Evolutionary conservation across 2,888 invertebrate species (phyloP), one percentile per base, ranked within the genome.

Genomic region (Andrena minutula): DNA sequence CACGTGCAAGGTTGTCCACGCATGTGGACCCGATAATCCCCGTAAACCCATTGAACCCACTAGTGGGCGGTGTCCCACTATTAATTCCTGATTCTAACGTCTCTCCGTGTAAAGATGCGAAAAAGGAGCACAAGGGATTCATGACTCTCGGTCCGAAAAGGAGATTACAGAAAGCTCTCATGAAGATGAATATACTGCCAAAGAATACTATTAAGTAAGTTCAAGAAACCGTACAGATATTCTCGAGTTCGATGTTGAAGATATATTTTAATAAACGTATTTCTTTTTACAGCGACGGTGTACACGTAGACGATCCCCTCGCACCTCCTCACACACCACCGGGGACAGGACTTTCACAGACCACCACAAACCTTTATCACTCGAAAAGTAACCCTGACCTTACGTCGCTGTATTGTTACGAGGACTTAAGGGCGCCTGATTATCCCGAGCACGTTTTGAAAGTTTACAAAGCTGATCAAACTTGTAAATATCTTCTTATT

Each of bases 371-470:
- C 90, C 94, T 97, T 84, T 97, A 97, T 93, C 97, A 97, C 92
- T 98, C 98, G 32, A 97, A 97, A 92, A 98, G 98, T 91, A 98
- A 98, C 94, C 98, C 98, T 10, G 98, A 98, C 94, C 95, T 98
- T 86, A 97, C 97, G 94, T 96, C 96, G 75, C 95, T 96, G 56
- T 93, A 93, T 78, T 97, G 97, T 92, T 98, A 97, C 94, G 97
- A 98, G 92, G 98, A 97, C 91, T 94, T 96, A 68, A 95, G 97
- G 88, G 96, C 97, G 71, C 95, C 97, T 16, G 98, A 98, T 94
- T 98, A 97, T 94, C 99, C 99, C 2, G 99, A 99, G 94, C 99
- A 99, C 94, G 99, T 99, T 47, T 95, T 99, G 64, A 99, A 99
- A 95, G 97, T 98, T 71, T 99, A 97, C 94, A 98, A 97, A 95